These are phyloP conservation scores for Anguilla japonica DNA, from an alignment of 2,113 vertebrate species.

Conservation along the genomic window DNA sequence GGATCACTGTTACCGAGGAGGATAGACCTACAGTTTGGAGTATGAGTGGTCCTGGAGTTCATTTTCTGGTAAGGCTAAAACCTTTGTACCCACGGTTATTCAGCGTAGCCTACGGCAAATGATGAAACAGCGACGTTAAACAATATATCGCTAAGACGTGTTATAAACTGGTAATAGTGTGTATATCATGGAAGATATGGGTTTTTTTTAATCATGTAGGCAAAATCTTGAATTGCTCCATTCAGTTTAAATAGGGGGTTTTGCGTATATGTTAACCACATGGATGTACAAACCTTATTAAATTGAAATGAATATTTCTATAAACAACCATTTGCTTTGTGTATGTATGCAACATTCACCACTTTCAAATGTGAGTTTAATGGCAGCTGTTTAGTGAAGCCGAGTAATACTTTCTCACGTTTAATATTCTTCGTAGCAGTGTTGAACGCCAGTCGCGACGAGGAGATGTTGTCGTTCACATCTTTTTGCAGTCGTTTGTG, in stretches of 20 bases:
- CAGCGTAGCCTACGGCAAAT: neutral
- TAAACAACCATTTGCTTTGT: neutral
- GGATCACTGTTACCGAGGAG: constrained; percentile 9
- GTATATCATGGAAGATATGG: neutral
- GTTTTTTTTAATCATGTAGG: neutral
- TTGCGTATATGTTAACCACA: neutral
- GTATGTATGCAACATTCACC: neutral
- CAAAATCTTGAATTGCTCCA: neutral
- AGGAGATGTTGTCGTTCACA: neutral
- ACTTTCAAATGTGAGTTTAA: neutral
- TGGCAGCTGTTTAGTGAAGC: neutral
- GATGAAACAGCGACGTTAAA: neutral
- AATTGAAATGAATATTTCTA: neutral
- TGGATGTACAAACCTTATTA: neutral
- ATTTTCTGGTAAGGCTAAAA: constrained; percentile 6
- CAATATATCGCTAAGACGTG: neutral
- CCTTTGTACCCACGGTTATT: neutral
- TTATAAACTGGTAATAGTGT: neutral
- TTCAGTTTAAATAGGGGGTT: neutral
- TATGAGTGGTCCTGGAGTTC: neutral
- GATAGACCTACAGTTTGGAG: neutral
- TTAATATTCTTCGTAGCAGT: neutral
- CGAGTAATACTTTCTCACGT: neutral
- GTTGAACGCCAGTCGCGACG: neutral
- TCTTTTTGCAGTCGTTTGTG: neutral